Evolutionary conservation across 2,888 invertebrate species (phyloP).

Genomic region (Aphidius colemani): DNA sequence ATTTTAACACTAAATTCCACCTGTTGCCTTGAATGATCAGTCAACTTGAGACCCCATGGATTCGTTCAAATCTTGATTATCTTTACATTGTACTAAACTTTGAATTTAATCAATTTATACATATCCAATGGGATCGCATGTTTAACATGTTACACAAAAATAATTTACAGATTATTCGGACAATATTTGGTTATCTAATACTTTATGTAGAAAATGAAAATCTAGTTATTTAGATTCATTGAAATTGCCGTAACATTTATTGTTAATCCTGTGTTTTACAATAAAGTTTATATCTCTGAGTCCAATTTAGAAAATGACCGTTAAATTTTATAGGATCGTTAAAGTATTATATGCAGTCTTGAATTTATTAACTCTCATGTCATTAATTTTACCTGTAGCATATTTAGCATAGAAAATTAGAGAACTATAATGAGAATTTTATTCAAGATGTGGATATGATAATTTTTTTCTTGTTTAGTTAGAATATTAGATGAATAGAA

Average conservation of each 20-base stretch:
- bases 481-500: too few species aligned
- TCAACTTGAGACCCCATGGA: slow-evolving; percentile 48
- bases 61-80: slow-evolving; percentile 56
- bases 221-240: too few species aligned
- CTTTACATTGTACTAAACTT: slow-evolving; percentile 23
- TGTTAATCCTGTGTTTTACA: too few species aligned
- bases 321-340: slow-evolving; percentile 53
- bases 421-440: too few species aligned
- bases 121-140: slow-evolving; percentile 11
- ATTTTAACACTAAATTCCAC: slow-evolving; percentile 49
- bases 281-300: slow-evolving; percentile 47
- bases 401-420: not conserved
- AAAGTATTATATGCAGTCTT: slow-evolving; percentile 46
- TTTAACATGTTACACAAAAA: not conserved
- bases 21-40: slow-evolving; percentile 54
- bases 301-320: slow-evolving; percentile 54
- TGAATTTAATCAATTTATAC: slow-evolving; percentile 31
- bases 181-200: too few species aligned
- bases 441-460: too few species aligned
- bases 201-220: too few species aligned
- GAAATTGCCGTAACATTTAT: too few species aligned
- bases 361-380: not conserved
- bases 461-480: too few species aligned
- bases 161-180: too few species aligned
- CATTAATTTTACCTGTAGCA: slow-evolving; percentile 12